Evolutionary conservation across 2,113 vertebrate species (phyloP), one percentile per base, ranked within the genome.

Genomic region (Anser cygnoides): DNA sequence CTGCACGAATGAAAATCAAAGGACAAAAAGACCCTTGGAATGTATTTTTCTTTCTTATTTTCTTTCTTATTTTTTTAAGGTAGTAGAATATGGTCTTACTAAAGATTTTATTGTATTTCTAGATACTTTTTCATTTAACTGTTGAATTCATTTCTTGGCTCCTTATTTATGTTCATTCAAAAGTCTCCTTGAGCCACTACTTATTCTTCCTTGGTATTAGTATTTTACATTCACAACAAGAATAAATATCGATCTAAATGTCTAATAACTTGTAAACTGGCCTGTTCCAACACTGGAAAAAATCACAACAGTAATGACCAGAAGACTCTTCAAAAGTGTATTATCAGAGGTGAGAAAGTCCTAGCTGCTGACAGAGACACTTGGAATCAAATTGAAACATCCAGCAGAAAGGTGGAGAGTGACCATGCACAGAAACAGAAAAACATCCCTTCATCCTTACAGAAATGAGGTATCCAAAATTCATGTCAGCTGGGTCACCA

Each of bases 101-200:
- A 9, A 49, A 54, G 8, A 33, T 46, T 79, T 59, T 73, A 5
- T 31, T 90, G 4, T 21, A 84, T 76, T 66, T 84, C 65, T 71
- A 63, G 37, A 41, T 11, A 25, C 3, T 59, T 90, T 50, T 66
- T 58, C 41, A 62, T 31, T 77, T 83, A 62, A n/a, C 8, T 77
- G 61, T 43, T 59, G 43, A 83, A 80, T 52, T 39, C 1, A 93
- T 84, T 84, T 55, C 15, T 75, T 49, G 63, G 37, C n/a, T 82
- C 31, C n/a, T 84, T 77, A 44, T n/a, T 85, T 67, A 49, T 10
- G 8, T 73, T 44, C 74, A 50, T 37, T 86, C 4, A 68, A 85
- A 71, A 9, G 4, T 23, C 3, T 71, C 14, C 59, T 59, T 0
- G 0, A 79, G 37, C 26, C 5, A 35, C 54, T 68, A 70, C 55